phyloP scores from a whole-genome alignment of 2,113 vertebrate genomes.

The Crotophaga sulcirostris region DNA sequence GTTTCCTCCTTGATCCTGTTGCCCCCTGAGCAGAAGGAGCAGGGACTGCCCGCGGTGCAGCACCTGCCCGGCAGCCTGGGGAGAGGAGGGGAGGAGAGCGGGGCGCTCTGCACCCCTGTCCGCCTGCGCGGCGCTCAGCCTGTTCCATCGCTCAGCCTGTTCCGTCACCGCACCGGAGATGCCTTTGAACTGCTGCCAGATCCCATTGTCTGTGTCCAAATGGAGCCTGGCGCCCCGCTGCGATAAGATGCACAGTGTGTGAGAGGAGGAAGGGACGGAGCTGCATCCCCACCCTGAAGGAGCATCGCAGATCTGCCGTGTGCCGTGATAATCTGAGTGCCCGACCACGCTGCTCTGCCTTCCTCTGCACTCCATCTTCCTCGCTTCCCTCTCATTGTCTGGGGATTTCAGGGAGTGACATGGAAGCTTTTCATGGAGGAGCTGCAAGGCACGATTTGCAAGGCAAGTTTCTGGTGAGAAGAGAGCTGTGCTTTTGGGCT shows the following conservation, averaged over 20 bases:
- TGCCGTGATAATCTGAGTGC: neutral
- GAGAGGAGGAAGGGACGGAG: neutral
- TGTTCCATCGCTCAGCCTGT: slow-evolving; percentile 17
- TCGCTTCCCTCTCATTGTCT: neutral
- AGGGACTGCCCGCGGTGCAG: neutral
- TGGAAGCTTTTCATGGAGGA: slow-evolving; percentile 1
- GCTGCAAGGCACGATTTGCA: neutral
- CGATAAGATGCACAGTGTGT: neutral
- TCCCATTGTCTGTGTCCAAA: slow-evolving; percentile 5
- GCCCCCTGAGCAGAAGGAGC: neutral
- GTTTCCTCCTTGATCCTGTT: neutral
- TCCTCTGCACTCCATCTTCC: neutral
- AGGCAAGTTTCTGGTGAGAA: neutral
- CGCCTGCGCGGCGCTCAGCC: neutral
- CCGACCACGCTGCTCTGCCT: neutral
- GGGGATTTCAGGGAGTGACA: neutral
- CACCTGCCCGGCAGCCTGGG: neutral
- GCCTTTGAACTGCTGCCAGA: slow-evolving; percentile 53
- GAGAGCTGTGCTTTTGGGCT: neutral
- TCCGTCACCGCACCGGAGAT: neutral
- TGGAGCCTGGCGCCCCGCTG: neutral
- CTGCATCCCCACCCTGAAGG: neutral
- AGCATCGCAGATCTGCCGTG: neutral
- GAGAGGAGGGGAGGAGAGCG: neutral
- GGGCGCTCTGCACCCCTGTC: neutral